Evolutionary conservation across 2,888 invertebrate genomes (phyloP).

Genomic region (Neoscelio sp.): DNA sequence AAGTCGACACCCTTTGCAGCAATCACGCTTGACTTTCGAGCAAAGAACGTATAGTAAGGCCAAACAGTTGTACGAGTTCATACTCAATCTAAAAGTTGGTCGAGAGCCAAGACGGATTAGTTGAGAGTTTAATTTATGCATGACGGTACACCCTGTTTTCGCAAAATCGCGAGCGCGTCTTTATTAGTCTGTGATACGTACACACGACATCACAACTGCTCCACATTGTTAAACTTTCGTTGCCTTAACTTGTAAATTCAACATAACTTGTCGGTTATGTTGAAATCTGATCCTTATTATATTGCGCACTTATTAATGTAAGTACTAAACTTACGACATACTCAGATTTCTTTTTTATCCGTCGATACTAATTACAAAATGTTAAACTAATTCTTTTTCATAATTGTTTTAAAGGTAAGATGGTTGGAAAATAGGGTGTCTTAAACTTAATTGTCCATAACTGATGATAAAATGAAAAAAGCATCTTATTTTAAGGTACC

Average conservation of each 20-base stretch:
- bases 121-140: slow-evolving; percentile 75
- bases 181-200: slow-evolving; percentile 65
- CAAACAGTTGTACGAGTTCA: slow-evolving; percentile 74
- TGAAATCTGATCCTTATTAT: slow-evolving; percentile 50
- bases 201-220: slow-evolving; percentile 63
- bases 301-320: slow-evolving; percentile 14
- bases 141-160: slow-evolving; percentile 67
- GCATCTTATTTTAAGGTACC: too few species aligned
- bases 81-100: slow-evolving; percentile 75
- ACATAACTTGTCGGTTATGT: slow-evolving; percentile 40
- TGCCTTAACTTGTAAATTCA: slow-evolving; percentile 59
- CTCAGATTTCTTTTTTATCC: too few species aligned
- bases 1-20: slow-evolving; percentile 61
- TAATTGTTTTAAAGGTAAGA: too few species aligned
- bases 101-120: slow-evolving; percentile 74
- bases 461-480: too few species aligned
- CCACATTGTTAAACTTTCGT: slow-evolving; percentile 63
- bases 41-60: slow-evolving; percentile 61
- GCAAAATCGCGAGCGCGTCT: slow-evolving; percentile 63
- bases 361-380: too few species aligned
- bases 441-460: too few species aligned
- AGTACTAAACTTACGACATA: not conserved
- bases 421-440: too few species aligned
- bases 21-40: slow-evolving; percentile 63
- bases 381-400: too few species aligned